Conservation (phyloP, 1,140 invertebrate species). For the Ganaspis sp. region DNA sequence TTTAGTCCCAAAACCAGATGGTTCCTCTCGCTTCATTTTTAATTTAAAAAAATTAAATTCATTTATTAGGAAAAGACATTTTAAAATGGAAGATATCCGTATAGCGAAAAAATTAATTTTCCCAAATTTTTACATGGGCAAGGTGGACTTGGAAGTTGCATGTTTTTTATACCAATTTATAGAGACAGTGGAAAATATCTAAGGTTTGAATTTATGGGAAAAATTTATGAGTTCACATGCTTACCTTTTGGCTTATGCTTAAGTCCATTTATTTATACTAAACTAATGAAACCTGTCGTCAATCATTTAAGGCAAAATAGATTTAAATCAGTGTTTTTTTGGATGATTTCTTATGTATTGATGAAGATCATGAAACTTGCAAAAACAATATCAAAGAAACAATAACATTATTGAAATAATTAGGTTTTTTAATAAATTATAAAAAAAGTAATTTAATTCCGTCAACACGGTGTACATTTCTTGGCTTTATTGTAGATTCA, state of each 20-base stretch:
- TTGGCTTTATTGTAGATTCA: not conserved
- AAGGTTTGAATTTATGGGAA: not conserved
- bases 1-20: slow-evolving; percentile 48
- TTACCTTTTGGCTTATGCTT: not conserved
- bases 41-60: slow-evolving; percentile 57
- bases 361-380: not conserved
- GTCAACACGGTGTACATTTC: not conserved
- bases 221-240: not conserved
- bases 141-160: not conserved
- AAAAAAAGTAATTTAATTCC: not conserved
- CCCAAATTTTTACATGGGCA: slow-evolving; percentile 24
- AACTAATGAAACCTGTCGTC: not conserved
- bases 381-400: not conserved
- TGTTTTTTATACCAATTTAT: not conserved
- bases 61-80: slow-evolving; percentile 52
- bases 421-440: not conserved
- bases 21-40: slow-evolving; percentile 42
- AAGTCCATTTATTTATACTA: not conserved
- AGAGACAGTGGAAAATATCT: not conserved
- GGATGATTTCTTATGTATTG: not conserved
- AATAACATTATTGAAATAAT: not conserved
- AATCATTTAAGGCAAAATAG: not conserved
- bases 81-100: slow-evolving; percentile 56
- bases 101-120: not conserved
- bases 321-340: not conserved